phyloP scores from a whole-genome alignment of 1,140 invertebrate species.

The Apis florea region DNA sequence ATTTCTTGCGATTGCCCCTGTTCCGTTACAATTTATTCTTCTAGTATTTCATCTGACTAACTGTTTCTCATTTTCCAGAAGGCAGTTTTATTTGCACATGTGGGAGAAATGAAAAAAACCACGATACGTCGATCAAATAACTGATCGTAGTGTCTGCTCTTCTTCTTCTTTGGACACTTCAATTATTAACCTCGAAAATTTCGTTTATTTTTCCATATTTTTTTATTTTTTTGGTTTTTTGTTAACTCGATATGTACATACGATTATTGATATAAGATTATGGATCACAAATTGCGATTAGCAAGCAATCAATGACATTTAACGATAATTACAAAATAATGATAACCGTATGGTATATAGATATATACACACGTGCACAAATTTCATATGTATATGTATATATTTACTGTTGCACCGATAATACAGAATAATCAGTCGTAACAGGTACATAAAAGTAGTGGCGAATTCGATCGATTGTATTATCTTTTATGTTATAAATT shows the following conservation, averaged over 20 bases:
- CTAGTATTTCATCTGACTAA: no score
- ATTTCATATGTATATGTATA: slow-evolving; percentile 45
- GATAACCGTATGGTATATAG: slow-evolving; percentile 47
- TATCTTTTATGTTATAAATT: not conserved
- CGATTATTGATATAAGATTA: slow-evolving; percentile 34
- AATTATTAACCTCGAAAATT: not conserved
- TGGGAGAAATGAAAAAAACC: not conserved
- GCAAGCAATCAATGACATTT: slow-evolving; percentile 62
- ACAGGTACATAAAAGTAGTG: slow-evolving; percentile 61
- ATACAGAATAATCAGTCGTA: slow-evolving; percentile 52
- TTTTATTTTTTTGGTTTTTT: not conserved
- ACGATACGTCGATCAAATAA: not conserved
- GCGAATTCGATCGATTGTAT: slow-evolving; percentile 34
- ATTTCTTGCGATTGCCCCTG: slow-evolving; percentile 2
- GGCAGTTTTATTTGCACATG: not conserved
- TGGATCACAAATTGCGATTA: slow-evolving; percentile 53
- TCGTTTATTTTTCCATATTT: not conserved
- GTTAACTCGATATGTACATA: slow-evolving; percentile 61
- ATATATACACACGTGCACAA: slow-evolving; percentile 49
- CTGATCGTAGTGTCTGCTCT: not conserved
- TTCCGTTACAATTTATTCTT: not conserved
- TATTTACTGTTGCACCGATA: slow-evolving; percentile 36
- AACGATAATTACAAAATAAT: slow-evolving; percentile 63
- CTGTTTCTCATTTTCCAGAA: not conserved
- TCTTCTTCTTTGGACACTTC: no score